phyloP scores from a whole-genome alignment of 2,113 vertebrate species.

The Hippocampus barbouri region DNA sequence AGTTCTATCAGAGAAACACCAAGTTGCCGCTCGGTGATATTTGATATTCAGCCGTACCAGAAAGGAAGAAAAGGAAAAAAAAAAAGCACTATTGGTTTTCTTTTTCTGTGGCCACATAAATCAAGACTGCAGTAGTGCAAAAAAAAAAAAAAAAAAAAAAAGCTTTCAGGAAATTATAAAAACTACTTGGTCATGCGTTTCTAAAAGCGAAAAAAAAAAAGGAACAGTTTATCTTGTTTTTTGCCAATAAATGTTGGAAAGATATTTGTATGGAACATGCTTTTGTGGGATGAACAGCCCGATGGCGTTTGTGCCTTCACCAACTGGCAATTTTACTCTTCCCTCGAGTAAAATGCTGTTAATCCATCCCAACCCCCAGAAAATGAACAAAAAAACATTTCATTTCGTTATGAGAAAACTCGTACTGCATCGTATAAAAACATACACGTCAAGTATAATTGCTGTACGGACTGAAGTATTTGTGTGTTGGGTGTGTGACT shows the following conservation, averaged over 20 bases:
- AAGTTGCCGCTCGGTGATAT: constrained; percentile 63
- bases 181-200: too few relatives aligned
- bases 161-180: not conserved
- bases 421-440: too few relatives aligned
- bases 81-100: constrained; percentile 26
- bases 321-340: too few relatives aligned
- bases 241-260: not conserved
- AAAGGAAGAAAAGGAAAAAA: constrained; percentile 15
- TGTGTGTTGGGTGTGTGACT: not conserved
- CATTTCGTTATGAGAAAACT: not conserved
- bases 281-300: not conserved
- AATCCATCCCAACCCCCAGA: not conserved
- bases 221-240: not conserved
- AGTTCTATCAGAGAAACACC: constrained; percentile 57
- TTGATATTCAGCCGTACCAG: constrained; percentile 63
- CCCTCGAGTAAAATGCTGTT: too few relatives aligned
- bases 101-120: constrained; percentile 46
- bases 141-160: not conserved
- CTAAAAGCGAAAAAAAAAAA: too few relatives aligned
- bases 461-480: not conserved
- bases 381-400: constrained; percentile 5
- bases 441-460: not conserved
- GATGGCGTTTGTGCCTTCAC: not conserved
- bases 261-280: not conserved
- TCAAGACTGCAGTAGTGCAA: constrained; percentile 32